Percentiles rank a stretch among this genome's conserved stretches.
Conservation (phyloP, 1,140 invertebrate species). For the Mycetomoellerius zeteki region DNA sequence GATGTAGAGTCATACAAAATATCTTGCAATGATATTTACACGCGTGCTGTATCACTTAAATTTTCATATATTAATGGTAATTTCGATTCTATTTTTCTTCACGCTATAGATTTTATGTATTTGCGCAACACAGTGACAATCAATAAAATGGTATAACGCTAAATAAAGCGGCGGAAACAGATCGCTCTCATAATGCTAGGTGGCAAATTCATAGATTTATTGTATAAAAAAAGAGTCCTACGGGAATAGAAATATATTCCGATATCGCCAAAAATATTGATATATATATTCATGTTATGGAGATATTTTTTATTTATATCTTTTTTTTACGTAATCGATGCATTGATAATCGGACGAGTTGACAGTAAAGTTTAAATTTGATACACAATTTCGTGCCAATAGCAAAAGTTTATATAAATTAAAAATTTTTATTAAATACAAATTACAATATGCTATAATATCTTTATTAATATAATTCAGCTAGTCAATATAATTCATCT, state of each 20-base stretch:
- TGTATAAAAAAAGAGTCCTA: not conserved
- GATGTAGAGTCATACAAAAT: constrained; percentile 17
- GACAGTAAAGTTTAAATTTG: not conserved
- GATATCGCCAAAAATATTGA: not conserved
- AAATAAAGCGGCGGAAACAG: constrained; percentile 21
- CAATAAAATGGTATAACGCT: constrained; percentile 21
- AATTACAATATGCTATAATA: not conserved
- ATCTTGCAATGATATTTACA: constrained; percentile 37
- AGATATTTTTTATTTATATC: constrained; percentile 1
- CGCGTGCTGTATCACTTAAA: constrained; percentile 6
- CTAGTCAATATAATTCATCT: not conserved
- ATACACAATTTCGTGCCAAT: not conserved
- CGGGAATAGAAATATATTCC: constrained; percentile 23
- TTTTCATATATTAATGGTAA: constrained; percentile 51
- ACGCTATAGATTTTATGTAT: constrained; percentile 19
- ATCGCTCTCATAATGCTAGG: constrained; percentile 28
- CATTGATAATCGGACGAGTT: not conserved
- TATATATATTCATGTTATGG: not conserved
- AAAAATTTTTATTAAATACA: not conserved
- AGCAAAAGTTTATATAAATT: not conserved
- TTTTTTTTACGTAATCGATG: not conserved
- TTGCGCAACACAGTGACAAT: not conserved
- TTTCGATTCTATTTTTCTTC: constrained; percentile 32
- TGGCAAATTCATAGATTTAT: constrained; percentile 42
- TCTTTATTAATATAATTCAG: not conserved